Base-by-base conservation (phyloP, 37 sponge, comb jelly and placozoan genomes). In the Petrosia ficiformis region DNA sequence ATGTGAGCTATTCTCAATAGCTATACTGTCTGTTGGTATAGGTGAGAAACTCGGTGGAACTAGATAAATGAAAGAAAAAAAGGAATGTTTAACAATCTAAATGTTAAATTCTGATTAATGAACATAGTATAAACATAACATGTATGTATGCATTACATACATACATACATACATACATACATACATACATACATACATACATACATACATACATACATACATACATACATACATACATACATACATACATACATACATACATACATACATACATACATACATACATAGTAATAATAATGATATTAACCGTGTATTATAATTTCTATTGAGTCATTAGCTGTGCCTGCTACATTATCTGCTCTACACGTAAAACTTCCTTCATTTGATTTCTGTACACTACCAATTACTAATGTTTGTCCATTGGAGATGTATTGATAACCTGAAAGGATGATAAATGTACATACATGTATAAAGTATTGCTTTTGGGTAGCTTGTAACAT, bases 301-400 rank as follows among this genome's bases (percentile, higher is more conserved):
- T 1, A 31, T 72, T 65, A 35, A 85, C 85, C 77, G 59, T 78
- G 39, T 42, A 85, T 68, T 21, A 33, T 37, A 2, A 85, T 42
- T 10, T 65, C 66, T 19, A 73, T 57, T 3, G 54, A 39, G 1
- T 70, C 73, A 2, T 77, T 39, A 24, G 54, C 78, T 2, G 26
- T 72, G 4, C 88, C 88, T 5, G 44, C 81, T 3, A 30, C 22
- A 44, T 80, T 86, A 60, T 31, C 74, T 25, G 87, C 87, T 44
- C 31, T 57, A 26, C 87, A 86, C 40, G 67, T 70, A 66, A 80
- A 86, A 24, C 1, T 33, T 0, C 76, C 77, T 37, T 68, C 76
- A 39, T 85, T 72, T 29, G 19, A 71, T 59, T 28, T 16, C 30
- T 78, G 71, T 10, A 21, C 59, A 4, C 5, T 61, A n/a, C 63